These are phyloP conservation scores for Catalaphyllia jardinei DNA, from an alignment of 64 coral and sea anemone species.

Conservation along the genomic window DNA sequence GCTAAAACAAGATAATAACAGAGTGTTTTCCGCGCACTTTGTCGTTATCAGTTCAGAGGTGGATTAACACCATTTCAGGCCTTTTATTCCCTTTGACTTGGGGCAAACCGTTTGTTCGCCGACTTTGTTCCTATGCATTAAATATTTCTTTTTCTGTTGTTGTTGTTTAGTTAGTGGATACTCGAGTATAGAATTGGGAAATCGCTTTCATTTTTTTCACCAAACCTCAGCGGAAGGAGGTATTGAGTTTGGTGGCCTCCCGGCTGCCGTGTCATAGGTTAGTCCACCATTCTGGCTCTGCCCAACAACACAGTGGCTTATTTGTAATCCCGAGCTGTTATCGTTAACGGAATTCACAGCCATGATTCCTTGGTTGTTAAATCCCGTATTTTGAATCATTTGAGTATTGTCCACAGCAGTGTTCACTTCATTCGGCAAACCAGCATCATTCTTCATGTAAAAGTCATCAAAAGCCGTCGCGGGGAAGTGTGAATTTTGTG, in stretches of 20 bases:
- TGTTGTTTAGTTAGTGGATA: neutral
- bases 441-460: conserved; percentile 43
- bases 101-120: neutral
- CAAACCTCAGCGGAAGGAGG: conserved; percentile 31
- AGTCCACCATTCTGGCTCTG: conserved; percentile 25
- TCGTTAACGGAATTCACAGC: conserved; percentile 25
- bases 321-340: conserved; percentile 26
- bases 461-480: conserved; percentile 31
- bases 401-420: conserved; percentile 28
- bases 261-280: neutral
- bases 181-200: neutral
- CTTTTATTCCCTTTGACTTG: neutral
- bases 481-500: conserved; percentile 30
- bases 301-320: conserved; percentile 17
- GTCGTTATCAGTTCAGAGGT: neutral
- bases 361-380: conserved; percentile 27
- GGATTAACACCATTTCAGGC: conserved; percentile 3
- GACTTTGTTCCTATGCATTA: conserved; percentile 14
- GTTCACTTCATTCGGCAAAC: conserved; percentile 2
- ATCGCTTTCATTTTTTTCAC: neutral
- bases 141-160: conserved; percentile 20
- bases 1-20: conserved; percentile 14
- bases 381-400: conserved; percentile 48
- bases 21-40: neutral
- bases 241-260: conserved; percentile 20